Base-by-base conservation (phyloP, 2,797 vertebrate genomes). In the Eulemur mongoz region DNA sequence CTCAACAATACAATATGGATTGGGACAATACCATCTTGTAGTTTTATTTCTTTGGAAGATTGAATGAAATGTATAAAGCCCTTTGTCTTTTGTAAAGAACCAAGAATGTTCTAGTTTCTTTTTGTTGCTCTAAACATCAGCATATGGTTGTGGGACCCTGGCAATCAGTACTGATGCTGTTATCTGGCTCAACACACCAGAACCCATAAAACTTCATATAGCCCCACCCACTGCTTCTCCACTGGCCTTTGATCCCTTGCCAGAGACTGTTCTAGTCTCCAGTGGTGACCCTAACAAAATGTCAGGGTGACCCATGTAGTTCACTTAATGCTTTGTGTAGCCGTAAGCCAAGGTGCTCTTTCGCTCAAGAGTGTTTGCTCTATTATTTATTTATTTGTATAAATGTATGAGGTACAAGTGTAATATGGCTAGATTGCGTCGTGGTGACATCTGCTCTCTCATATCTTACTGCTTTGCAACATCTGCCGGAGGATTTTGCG, bases 141-240 rank as follows among this genome's bases (percentile, higher is more conserved):
- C 35, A 0, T 8, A 6, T 57, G 32, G 59, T 23, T 6, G 11
- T 45, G 13, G 38, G n/a, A 12, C 13, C 7, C 54, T 4, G 4
- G 2, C 3, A 15, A 7, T 18, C 10, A 3, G 32, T 15, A 27
- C 25, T 4, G 18, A 4, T 30, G 14, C 0, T 69, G 4, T 45
- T 45, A 4, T 59, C 10, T 48, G 32, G 43, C 38, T 63, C 10
- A 7, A 10, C 40, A 25, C 11, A 15, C 4, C 4, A 43, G 15
- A 38, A 45, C 4, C 7, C 14, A 4, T 3, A 30, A 63, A 48
- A 35, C 38, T 50, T 35, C 11, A 22, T 17, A 30, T 1, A 13
- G n/a, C 3, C 7, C 25, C 0, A 0, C 35, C 57, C 20, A 4
- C 35, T 0, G 0, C 52, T 5, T 45, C 32, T 65, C 52, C 63